Base-by-base conservation (phyloP, 2,888 invertebrate genomes). In the Papilio gigon region DNA sequence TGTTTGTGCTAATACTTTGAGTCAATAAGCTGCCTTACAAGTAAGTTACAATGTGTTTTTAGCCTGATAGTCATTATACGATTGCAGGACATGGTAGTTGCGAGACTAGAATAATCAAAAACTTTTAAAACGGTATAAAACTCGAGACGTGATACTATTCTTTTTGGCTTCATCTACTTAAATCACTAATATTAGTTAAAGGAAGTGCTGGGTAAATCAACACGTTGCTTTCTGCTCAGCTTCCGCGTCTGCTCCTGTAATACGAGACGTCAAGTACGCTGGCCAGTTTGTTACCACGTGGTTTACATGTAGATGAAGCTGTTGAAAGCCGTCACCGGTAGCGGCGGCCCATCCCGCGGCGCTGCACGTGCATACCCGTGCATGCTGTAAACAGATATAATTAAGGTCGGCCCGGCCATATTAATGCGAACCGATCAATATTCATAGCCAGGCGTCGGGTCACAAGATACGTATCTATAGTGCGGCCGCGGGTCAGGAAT, bases 361-460 rank as follows among this genome's bases (percentile, higher is more conserved):
- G 62, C 50, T 71, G 71, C 79, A 78, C 79, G 84, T 79, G 81
- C 85, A 78, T 82, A 84, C 71, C 79, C 78, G 72, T 78, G 83
- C 81, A 85, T 83, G 81, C 80, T 80, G 80, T 84, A 82, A 84
- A 85, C 83, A 85, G 81, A 82, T 82, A 80, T 85, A 84, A 87
- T 88, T 87, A 86, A 85, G 85, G 87, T 82, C 86, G 81, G 72
- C 72, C 72, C 81, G 77, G 81, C 80, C 81, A 82, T 84, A 83
- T 81, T 81, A 80, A 83, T 83, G 78, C 76, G 73, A 73, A 77
- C 71, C 78, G 81, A 86, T 88, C 85, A 85, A 86, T 88, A 86
- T 87, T 84, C 82, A 84, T 80, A 77, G 75, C 75, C 65, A 67
- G 78, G 74, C 71, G 76, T 75, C 74, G 78, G 85, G 86, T 88